phyloP scores from a whole-genome alignment of 2,113 vertebrate genomes.

The Bufo gargarizans region DNA sequence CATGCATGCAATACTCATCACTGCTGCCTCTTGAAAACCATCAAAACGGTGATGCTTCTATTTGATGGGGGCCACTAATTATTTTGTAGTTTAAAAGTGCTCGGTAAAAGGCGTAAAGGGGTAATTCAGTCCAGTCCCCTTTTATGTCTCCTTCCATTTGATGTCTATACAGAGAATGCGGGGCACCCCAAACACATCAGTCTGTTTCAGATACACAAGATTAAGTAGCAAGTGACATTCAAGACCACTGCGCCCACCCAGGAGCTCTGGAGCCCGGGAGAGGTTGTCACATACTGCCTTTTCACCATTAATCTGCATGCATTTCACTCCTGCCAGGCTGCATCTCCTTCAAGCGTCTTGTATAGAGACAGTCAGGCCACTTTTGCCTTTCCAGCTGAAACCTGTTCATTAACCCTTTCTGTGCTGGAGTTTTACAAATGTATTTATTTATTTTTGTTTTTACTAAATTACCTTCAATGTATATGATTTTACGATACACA shows the following conservation, averaged over 20 bases:
- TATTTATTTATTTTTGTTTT: neutral
- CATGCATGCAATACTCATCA: conserved; percentile 59
- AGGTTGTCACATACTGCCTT: conserved; percentile 93
- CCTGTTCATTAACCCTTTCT: conserved; percentile 78
- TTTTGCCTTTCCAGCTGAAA: conserved; percentile 66
- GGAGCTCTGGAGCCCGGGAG: conserved; percentile 90
- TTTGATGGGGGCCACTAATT: conserved; percentile 72
- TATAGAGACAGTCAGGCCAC: conserved; percentile 71
- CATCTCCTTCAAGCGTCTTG: conserved; percentile 92
- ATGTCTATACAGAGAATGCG: conserved; percentile 79
- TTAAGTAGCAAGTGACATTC: conserved; percentile 99
- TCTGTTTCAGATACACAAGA: conserved; percentile 97
- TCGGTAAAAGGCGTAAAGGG: conserved; percentile 75
- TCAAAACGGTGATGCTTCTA: conserved; percentile 57
- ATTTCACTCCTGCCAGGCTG: conserved; percentile 93
- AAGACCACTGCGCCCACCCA: conserved; percentile 99
- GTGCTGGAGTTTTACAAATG: conserved; percentile 49
- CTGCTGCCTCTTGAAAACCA: conserved; percentile 61
- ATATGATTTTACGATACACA: neutral
- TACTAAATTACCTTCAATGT: neutral
- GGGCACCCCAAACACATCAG: conserved; percentile 83
- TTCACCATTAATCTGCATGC: conserved; percentile 97
- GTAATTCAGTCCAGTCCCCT: conserved; percentile 77
- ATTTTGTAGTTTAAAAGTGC: conserved; percentile 77
- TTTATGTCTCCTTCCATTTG: conserved; percentile 82